Evolutionary conservation across 2,797 vertebrate species (phyloP), one percentile per base, ranked within the genome.

Genomic region (Enteromius fasciolatus): DNA sequence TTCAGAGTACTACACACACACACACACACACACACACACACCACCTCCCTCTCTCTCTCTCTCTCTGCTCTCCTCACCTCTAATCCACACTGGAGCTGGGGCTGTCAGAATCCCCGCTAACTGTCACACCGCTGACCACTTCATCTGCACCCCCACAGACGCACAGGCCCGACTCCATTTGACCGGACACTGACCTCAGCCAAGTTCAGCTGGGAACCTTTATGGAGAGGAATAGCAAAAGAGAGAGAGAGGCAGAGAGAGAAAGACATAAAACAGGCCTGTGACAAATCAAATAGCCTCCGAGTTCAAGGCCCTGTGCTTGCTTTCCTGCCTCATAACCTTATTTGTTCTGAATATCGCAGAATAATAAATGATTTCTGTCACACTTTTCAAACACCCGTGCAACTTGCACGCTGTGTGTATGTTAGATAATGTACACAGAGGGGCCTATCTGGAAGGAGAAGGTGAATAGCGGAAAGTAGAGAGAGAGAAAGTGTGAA

Each of bases 111-210:
- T 89, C 88, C 83, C 90, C 84, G 88, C 85, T 89, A 90, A 91
- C 92, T 94, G 93, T 94, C 93, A 94, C 83, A 87, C 86, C 61
- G 81, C 89, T 93, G 93, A 94, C 93, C 94, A 93, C 92, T 94
- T 94, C 91, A 94, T 94, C 73, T 86, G 76, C 83, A 57, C 81
- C 59, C 83, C 59, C 78, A 72, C 69, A 79, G 66, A 25, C 83
- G 69, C 83, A 83, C 77, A 87, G 66, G 66, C 78, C 76, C 80
- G 25, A 80, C 82, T 84, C 68, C 84, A 44, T 85, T 86, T 87
- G 78, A 89, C 85, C 87, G 78, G 75, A 84, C 70, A 57, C 78
- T 84, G 86, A 86, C 85, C 87, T 86, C 81, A 39, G 54, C 75
- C 63, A n/a, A 54, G 72, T 84, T 75, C 85, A 87, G 81, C 70